phyloP scores from a whole-genome alignment of 2,113 vertebrate species.

The Dryoscopus gambensis region DNA sequence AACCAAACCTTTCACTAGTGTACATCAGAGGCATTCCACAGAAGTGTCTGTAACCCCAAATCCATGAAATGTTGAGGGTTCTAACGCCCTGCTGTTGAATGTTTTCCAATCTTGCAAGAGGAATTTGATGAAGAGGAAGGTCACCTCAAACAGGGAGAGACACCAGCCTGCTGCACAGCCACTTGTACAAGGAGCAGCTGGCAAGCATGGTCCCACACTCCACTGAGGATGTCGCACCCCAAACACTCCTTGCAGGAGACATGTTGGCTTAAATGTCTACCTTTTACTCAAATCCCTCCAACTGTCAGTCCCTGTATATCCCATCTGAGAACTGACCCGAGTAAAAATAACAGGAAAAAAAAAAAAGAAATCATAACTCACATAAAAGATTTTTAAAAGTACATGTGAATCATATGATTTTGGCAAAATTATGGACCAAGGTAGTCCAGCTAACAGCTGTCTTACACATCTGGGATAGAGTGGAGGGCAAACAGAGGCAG shows the following conservation, averaged over 20 bases:
- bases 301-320: background rate
- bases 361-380: background rate
- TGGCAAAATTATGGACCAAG: background rate
- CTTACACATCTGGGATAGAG: background rate
- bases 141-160: accelerated
- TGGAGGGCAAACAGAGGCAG: background rate
- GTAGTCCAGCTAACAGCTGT: background rate
- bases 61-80: background rate
- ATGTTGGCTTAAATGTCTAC: background rate
- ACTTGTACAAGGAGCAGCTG: background rate
- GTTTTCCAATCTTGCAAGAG: background rate
- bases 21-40: background rate
- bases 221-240: background rate
- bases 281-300: background rate
- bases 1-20: background rate
- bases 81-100: background rate
- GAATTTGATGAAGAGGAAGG: background rate
- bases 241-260: background rate
- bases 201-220: background rate
- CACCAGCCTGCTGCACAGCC: background rate
- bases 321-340: background rate
- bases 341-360: background rate
- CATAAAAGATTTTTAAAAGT: background rate
- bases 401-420: background rate
- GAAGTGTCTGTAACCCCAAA: background rate